Evolutionary conservation across 1,140 invertebrate species (phyloP), one percentile per base, ranked within the genome.

Genomic region (Ceratosolen solmsi): DNA sequence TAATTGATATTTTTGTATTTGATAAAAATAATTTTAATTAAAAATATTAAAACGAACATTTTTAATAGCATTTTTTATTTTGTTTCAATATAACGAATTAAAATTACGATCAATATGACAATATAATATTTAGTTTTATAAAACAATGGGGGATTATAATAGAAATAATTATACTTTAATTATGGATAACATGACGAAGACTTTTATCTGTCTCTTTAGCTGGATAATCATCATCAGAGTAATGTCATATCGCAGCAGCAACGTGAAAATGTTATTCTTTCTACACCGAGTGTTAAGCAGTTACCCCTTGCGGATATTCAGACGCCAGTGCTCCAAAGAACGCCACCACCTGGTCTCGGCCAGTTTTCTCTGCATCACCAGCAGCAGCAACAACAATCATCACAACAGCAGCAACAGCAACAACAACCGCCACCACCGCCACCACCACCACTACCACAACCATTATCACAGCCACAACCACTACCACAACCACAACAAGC

Each of bases 401-500:
- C 83, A 79, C 78, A 84, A 38, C 58, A 49, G 2, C 79, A 54
- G 20, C 51, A 54, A 27, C 56, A 58, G 56, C 56, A 65, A 60
- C 80, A 82, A 30, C 60, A 72, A 46, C n/a, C 9, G 13, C 25
- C 38, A 56, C 33, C 63, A 80, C n/a, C 81, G 75, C 78, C 83
- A 41, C 54, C 27, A 0, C 79, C 17, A 27, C 56, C 17, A 27
- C 22, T 25, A n/a, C 56, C 36, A 51, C 80, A 82, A 25, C 60
- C 72, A 56, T 17, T 5, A 11, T 25, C 51, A 56, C 76, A 46
- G 72, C 84, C 83, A 36, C 84, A 83, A 58, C 54, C n/a, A 1
- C 80, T 81, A 73, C 80, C 83, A 56, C 80, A 76, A 1, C 80
- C 80, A 73, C 80, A 84, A 56, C 80, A 76, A 56, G 9, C 72